Evolutionary conservation across 2,888 invertebrate genomes (phyloP).

Genomic region (Thymelicus acteon): DNA sequence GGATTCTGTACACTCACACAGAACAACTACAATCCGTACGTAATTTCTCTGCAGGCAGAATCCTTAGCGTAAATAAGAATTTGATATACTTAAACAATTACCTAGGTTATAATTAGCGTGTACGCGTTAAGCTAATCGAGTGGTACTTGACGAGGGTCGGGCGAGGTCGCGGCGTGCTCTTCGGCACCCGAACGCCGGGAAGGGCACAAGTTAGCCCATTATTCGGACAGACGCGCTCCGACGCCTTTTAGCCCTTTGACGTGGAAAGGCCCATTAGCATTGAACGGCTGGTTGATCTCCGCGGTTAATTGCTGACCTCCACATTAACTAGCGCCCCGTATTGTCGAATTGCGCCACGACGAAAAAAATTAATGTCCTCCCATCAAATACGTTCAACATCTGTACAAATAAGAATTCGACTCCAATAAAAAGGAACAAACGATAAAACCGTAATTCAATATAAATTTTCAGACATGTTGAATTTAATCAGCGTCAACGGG

Average conservation of each 20-base stretch:
- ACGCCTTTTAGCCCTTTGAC: conserved; percentile 82
- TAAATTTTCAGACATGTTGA: conserved; percentile 56
- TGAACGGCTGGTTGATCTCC: conserved; percentile 80
- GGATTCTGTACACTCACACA: too few species aligned
- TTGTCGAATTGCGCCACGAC: conserved; percentile 23
- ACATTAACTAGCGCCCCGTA: conserved; percentile 63
- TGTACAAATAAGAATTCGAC: conserved; percentile 23
- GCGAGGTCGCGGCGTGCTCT: conserved; percentile 64
- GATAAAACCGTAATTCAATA: conserved; percentile 45
- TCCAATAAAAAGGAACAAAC: conserved; percentile 39
- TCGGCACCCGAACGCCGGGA: conserved; percentile 54
- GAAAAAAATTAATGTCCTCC: conserved; percentile 22
- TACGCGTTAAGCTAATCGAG: conserved; percentile 78
- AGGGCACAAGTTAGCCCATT: conserved; percentile 74
- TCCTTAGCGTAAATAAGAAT: background rate
- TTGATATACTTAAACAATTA: conserved; percentile 7
- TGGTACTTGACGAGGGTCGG: conserved; percentile 79
- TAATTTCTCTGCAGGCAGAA: too few species aligned
- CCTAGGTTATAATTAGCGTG: conserved; percentile 43
- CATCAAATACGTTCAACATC: conserved; percentile 25
- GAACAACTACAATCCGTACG: too few species aligned
- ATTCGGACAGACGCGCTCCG: conserved; percentile 80
- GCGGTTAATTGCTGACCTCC: conserved; percentile 79
- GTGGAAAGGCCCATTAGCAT: conserved; percentile 81
- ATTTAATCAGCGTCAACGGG: conserved; percentile 68